A percentile compares a stretch with the other conserved stretches of the same genome.
phyloP scores from a whole-genome alignment of 2,113 vertebrate species.

The Mesoclemmys tuberculata region DNA sequence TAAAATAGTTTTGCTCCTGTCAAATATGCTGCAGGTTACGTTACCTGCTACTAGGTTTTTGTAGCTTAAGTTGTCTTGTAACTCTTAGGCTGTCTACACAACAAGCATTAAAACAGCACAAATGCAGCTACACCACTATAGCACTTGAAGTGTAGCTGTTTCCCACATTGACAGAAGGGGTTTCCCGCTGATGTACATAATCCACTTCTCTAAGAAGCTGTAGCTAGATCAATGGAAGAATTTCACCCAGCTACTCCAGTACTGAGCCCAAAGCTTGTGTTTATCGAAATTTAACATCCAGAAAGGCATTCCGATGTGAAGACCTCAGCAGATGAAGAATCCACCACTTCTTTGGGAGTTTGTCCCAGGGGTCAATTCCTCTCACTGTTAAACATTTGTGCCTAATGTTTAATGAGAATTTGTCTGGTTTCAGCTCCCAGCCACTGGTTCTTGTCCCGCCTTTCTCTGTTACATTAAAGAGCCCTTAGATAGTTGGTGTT shows the following conservation, averaged over 20 bases:
- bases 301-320: neutral
- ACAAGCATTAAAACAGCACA: neutral
- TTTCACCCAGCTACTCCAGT: neutral
- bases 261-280: neutral
- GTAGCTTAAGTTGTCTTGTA: neutral
- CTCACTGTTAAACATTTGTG: neutral
- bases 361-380: neutral
- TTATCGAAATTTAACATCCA: neutral
- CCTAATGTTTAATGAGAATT: neutral
- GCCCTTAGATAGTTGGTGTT: neutral
- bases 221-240: no score
- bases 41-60: neutral
- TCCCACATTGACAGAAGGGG: neutral
- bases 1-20: neutral
- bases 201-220: neutral
- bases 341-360: neutral
- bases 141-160: neutral
- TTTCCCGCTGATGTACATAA: neutral
- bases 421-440: neutral
- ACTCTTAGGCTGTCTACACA: no score
- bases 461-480: neutral
- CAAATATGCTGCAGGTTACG: neutral
- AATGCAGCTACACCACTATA: neutral
- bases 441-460: neutral
- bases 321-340: neutral